Base-by-base conservation (phyloP, 2,113 vertebrate species). In the Thalassoma bifasciatum region DNA sequence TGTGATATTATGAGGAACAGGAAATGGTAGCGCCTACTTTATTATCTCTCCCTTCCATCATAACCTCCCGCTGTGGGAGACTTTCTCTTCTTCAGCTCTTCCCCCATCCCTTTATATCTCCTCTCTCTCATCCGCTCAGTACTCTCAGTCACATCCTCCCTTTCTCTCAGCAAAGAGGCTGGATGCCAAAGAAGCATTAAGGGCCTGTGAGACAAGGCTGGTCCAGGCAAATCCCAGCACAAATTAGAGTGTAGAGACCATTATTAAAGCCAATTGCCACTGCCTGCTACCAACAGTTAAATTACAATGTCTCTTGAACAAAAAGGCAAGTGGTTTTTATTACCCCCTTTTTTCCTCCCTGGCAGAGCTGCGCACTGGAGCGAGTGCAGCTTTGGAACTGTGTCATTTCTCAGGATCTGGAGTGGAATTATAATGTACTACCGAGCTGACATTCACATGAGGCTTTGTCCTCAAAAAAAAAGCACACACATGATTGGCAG, bases 201-300 rank as follows among this genome's bases (percentile, higher is more conserved):
- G 76, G 75, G 77, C 76, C 77, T 63, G 17, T 30, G 77, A 91
- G 83, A 90, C 69, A 21, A 71, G 50, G 52, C 70, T 49, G 73
- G 74, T 77, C 72, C 37, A 23, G 62, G 70, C 72, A 90, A 87
- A 91, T 90, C 85, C 84, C 88, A 49, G 46, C 67, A 70, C 89
- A 90, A 87, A 91, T 91, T 92, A 89, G 52, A 86, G 46, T 63
- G 76, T 79, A 75, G 76, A 82, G 82, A 83, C 82, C 79, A 78
- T 92, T 90, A 92, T 92, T 91, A 88, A 79, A 90, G 79, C 68
- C 84, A 73, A 75, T 81, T 77, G 70, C 57, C 65, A 50, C 65
- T 67, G 74, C 61, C 62, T 74, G 63, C 68, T 88, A 78, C 75
- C 73, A 85, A 85, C 78, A 85, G 81, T 80, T 84, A 79, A 84